Evolutionary conservation across 2,888 invertebrate species (phyloP), one percentile per base, ranked within the genome.

Genomic region (Chrysomela aeneicollis): DNA sequence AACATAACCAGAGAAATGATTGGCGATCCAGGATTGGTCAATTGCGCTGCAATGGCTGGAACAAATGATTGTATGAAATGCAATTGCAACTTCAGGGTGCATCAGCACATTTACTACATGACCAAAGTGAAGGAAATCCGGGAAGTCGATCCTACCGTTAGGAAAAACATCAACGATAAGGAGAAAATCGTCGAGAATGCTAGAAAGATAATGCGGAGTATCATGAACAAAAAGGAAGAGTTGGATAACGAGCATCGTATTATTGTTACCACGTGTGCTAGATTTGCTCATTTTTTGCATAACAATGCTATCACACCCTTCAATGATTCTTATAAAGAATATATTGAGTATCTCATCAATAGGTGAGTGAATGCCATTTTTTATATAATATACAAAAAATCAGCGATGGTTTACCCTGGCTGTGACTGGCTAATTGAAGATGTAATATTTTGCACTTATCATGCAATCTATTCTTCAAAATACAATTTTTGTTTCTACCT

Each of bases 51-150:
- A 4, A 81, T 82, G 76, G 42, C 64, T 30, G 64, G 65, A 1
- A 65, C 68, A 17, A 68, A 70, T 60, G 72, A 26, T 9, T 81
- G 81, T 61, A 67, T 18, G 26, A 61, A 68, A 53, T 82, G 81
- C 61, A 37, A 59, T 0, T 80, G 80, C 53, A 74, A 75, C 64
- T 81, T 76, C 67, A 74, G 70, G n/a, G 67, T 73, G 0, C 81
- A 82, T 61, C 78, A 80, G 79, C 81, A 82, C 60, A 73, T 82
- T 51, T 81, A 81, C 59, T 81, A 81, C 58, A 71, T 75, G 68
- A 78, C 79, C 1, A 71, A 76, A 65, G 76, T 76, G 4, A 68
- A 73, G 30, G 70, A 77, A 35, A 72, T 68, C 8, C 71, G 71
- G 50, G 72, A 77, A 46, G 70, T 72, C 22, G 78, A 81, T 63